Evolutionary conservation across 1,140 invertebrate genomes (phyloP).

Genomic region (Lethrus apterus): DNA sequence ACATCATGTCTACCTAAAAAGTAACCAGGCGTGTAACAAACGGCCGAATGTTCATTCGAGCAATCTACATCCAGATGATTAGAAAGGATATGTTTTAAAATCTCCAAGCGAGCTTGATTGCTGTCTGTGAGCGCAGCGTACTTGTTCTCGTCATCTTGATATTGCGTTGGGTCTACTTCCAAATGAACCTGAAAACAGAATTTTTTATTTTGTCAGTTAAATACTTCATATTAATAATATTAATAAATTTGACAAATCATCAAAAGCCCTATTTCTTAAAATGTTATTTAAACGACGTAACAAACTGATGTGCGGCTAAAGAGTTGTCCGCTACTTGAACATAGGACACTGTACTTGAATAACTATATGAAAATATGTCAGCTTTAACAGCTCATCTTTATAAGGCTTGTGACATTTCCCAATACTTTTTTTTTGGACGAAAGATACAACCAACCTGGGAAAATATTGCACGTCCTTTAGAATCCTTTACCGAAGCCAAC

Average conservation of each 20-base stretch:
- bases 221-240: too few species aligned
- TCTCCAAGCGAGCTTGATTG: slow-evolving; percentile 63
- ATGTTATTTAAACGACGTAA: too few species aligned
- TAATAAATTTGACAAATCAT: too few species aligned
- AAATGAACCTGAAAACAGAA: slow-evolving; percentile 53
- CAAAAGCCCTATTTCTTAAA: too few species aligned
- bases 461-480: slow-evolving; percentile 65
- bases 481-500: slow-evolving; percentile 53
- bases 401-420: too few species aligned
- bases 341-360: too few species aligned
- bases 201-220: neutral
- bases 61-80: slow-evolving; percentile 65
- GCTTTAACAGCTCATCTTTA: too few species aligned
- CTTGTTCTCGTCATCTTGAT: slow-evolving; percentile 56
- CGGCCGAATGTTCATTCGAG: slow-evolving; percentile 31
- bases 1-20: slow-evolving; percentile 75
- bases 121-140: slow-evolving; percentile 53
- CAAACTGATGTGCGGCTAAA: too few species aligned
- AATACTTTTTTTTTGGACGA: too few species aligned
- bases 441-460: slow-evolving; percentile 60
- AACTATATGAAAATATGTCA: too few species aligned
- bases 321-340: too few species aligned
- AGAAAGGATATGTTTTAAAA: slow-evolving; percentile 66
- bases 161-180: slow-evolving; percentile 55
- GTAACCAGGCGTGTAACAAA: slow-evolving; percentile 58